A percentile compares a stretch with the other conserved stretches of the same genome.
Evolutionary conservation across 2,888 invertebrate genomes (phyloP).

Genomic region (Heliconius aoede): DNA sequence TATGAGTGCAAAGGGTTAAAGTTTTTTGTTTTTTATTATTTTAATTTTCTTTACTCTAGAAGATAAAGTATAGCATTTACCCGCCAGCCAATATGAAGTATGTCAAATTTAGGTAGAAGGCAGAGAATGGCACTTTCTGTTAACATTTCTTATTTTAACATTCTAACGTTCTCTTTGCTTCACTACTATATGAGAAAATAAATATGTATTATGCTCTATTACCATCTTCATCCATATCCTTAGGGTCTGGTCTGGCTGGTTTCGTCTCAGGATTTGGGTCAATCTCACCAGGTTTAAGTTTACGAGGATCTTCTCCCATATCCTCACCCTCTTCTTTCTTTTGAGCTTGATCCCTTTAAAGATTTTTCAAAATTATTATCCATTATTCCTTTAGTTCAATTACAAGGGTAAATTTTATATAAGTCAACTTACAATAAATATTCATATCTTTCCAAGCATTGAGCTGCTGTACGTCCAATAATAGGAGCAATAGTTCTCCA

Average conservation of each 20-base stretch:
- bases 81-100: not conserved
- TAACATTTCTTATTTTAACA: not conserved
- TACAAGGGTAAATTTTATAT: not conserved
- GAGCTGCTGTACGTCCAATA: constrained; percentile 98
- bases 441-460: constrained; percentile 99
- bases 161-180: not conserved
- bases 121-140: not conserved
- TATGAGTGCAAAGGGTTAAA: no score
- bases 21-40: no score
- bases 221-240: constrained; percentile 99
- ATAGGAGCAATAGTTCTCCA: constrained; percentile 99
- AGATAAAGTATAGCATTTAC: not conserved
- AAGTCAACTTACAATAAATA: constrained; percentile 90
- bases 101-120: not conserved
- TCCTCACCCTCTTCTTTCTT: constrained; percentile 98
- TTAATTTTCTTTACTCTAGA: not conserved
- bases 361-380: constrained; percentile 35
- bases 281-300: constrained; percentile 99
- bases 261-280: constrained; percentile 99
- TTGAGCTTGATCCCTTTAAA: constrained; percentile 95
- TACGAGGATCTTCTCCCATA: constrained; percentile 96
- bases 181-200: not conserved
- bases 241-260: constrained; percentile 99
- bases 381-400: not conserved
- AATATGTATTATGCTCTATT: constrained; percentile 46